Percentiles rank a stretch among this genome's conserved stretches.
phyloP scores from a whole-genome alignment of 2,113 vertebrate genomes.

The Corvus cornix region DNA sequence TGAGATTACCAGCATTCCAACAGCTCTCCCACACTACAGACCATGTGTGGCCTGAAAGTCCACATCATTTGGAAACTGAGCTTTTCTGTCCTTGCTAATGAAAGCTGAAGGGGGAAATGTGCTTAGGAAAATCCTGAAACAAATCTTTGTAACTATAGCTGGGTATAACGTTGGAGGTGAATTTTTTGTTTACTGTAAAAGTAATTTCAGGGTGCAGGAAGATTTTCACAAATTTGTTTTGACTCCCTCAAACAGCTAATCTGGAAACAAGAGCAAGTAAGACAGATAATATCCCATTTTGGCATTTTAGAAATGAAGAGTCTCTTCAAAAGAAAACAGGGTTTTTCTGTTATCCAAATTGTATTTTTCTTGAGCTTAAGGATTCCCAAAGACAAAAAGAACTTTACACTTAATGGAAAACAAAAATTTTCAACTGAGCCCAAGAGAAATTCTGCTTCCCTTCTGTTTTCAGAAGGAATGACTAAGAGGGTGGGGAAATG shows the following conservation, averaged over 20 bases:
- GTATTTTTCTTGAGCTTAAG: slow-evolving; percentile 7
- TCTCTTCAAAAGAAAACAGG: background rate
- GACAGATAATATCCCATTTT: background rate
- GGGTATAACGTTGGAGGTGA: background rate
- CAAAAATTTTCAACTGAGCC: background rate
- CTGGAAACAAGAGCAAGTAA: slow-evolving; percentile 22
- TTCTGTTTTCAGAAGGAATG: background rate
- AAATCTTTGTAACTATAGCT: background rate
- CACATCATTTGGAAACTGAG: background rate
- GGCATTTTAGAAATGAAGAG: slow-evolving; percentile 7
- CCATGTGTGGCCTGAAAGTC: background rate
- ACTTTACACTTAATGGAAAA: background rate
- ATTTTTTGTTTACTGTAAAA: slow-evolving; percentile 14
- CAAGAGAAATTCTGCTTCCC: background rate
- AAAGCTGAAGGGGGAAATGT: background rate
- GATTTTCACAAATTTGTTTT: slow-evolving; percentile 18
- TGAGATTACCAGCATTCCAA: background rate
- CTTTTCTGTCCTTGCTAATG: background rate
- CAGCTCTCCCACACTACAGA: background rate
- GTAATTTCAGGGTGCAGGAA: background rate
- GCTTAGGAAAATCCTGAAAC: background rate
- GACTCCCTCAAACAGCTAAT: slow-evolving; percentile 9
- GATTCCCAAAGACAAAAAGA: background rate
- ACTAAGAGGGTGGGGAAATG: background rate
- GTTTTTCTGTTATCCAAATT: background rate